Evolutionary conservation across 2,888 invertebrate genomes (phyloP).

Genomic region (Euplexia lucipara): DNA sequence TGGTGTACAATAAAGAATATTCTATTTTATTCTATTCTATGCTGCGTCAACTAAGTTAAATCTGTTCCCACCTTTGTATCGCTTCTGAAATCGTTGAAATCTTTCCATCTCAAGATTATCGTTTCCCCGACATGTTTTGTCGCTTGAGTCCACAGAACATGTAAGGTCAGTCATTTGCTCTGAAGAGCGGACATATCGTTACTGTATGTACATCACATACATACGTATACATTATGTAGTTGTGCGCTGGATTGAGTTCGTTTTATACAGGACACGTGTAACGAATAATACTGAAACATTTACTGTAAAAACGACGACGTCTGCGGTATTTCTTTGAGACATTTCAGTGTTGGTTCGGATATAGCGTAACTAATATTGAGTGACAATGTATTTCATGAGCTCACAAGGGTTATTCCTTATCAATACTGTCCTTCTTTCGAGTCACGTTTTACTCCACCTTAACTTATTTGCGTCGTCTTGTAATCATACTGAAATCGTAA

Average conservation of each 20-base stretch:
- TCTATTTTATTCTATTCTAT: no score
- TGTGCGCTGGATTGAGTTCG: not conserved
- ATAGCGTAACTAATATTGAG: no score
- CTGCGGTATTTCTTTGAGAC: not conserved
- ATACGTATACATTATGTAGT: not conserved
- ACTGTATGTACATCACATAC: not conserved
- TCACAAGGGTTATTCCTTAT: no score
- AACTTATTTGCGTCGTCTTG: no score
- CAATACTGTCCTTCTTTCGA: no score
- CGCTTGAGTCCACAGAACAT: not conserved
- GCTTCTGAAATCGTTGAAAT: not conserved
- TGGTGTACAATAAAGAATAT: no score
- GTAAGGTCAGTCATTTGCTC: conserved; percentile 33
- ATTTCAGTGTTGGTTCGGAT: no score
- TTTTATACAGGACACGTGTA: conserved; percentile 2
- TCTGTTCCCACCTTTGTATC: not conserved
- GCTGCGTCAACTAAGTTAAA: not conserved
- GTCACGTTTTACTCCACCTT: no score
- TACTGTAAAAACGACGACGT: not conserved
- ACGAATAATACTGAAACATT: not conserved
- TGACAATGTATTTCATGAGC: no score
- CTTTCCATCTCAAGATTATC: conserved; percentile 24
- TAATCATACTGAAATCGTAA: no score
- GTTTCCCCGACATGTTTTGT: conserved; percentile 29
- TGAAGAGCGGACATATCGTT: conserved; percentile 26